Conservation (phyloP, 2,888 invertebrate species). For the Drosophila barbarae region DNA sequence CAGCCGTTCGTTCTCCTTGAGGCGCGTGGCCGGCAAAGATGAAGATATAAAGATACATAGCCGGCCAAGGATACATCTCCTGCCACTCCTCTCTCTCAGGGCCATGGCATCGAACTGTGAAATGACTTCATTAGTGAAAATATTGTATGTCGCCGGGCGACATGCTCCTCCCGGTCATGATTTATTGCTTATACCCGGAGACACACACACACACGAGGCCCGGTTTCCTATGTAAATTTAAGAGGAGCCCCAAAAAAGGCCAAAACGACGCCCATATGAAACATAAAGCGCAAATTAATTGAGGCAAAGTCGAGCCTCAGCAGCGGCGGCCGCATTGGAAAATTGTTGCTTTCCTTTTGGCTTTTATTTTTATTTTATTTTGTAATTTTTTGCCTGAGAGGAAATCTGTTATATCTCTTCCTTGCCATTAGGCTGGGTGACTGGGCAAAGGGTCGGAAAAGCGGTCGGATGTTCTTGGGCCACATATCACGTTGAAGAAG, state of each 20-base stretch:
- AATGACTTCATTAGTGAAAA: slow-evolving; percentile 75
- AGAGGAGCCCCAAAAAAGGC: slow-evolving; percentile 46
- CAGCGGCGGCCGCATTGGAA: slow-evolving; percentile 32
- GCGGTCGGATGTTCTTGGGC: slow-evolving; percentile 50
- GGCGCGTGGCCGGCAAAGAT: slow-evolving; percentile 59
- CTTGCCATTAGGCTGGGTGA: slow-evolving; percentile 36
- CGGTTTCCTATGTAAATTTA: slow-evolving; percentile 64
- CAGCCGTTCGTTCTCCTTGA: slow-evolving; percentile 6
- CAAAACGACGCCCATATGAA: slow-evolving; percentile 53
- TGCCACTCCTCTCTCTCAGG: slow-evolving; percentile 1
- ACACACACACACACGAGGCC: slow-evolving; percentile 14
- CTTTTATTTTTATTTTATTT: neutral
- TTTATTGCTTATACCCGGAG: slow-evolving; percentile 58
- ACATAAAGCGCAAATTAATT: slow-evolving; percentile 71
- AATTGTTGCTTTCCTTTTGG: slow-evolving; percentile 33
- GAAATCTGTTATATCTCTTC: slow-evolving; percentile 30
- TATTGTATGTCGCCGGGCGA: slow-evolving; percentile 56
- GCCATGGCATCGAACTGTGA: slow-evolving; percentile 67
- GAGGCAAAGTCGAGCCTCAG: slow-evolving; percentile 50
- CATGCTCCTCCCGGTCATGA: slow-evolving; percentile 43
- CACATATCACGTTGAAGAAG: slow-evolving; percentile 24
- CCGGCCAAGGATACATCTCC: slow-evolving; percentile 6
- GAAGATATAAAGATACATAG: slow-evolving; percentile 57
- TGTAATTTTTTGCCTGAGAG: slow-evolving; percentile 6
- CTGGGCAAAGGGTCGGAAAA: slow-evolving; percentile 63